Evolutionary conservation across 2,797 vertebrate species (phyloP).

Genomic region (Acanthurus leucopareius): DNA sequence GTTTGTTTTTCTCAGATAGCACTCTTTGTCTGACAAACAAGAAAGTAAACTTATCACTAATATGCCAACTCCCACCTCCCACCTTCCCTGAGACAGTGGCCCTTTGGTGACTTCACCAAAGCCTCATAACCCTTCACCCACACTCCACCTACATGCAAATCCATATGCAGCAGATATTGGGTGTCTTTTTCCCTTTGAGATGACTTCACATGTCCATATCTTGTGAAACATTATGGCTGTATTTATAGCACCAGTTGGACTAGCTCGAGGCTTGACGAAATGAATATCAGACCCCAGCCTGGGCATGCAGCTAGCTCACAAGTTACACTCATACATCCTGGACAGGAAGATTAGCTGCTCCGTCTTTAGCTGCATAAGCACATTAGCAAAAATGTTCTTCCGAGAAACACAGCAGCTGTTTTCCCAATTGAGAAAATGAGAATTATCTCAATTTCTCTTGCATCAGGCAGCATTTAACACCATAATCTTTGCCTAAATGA

Average conservation of each 20-base stretch:
- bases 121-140: constrained; percentile 75
- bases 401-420: background rate
- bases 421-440: constrained; percentile 9
- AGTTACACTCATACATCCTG: constrained; percentile 33
- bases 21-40: constrained; percentile 32
- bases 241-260: constrained; percentile 82
- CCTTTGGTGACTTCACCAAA: constrained; percentile 59
- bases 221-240: constrained; percentile 74
- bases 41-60: constrained; percentile 58
- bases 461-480: background rate
- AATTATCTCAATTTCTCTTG: background rate
- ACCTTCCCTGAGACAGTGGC: constrained; percentile 50
- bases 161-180: constrained; percentile 77
- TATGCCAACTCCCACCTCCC: constrained; percentile 53
- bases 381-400: background rate
- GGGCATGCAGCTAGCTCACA: constrained; percentile 48
- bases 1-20: constrained; percentile 5
- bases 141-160: constrained; percentile 73
- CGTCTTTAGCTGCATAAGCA: background rate
- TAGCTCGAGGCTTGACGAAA: constrained; percentile 72
- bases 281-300: constrained; percentile 57
- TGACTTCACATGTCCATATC: constrained; percentile 78
- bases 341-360: constrained; percentile 29
- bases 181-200: constrained; percentile 81
- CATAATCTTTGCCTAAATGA: background rate